phyloP scores from a whole-genome alignment of 1,140 invertebrate genomes.

The Drosophila nannoptera region DNA sequence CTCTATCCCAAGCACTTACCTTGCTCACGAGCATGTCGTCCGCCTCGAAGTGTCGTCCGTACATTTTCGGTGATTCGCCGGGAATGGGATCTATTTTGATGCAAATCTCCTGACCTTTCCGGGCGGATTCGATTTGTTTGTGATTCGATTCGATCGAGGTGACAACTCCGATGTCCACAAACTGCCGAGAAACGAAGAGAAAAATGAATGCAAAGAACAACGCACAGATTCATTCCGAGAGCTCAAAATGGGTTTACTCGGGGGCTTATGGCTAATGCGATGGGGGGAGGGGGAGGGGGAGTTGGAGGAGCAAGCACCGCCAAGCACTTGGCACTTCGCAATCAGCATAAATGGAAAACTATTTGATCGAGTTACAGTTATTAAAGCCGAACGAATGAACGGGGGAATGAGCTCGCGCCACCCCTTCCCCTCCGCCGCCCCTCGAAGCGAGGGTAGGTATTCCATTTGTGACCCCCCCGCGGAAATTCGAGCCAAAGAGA shows the following conservation, averaged over 20 bases:
- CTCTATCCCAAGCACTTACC: conserved; percentile 82
- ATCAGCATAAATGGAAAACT: no score
- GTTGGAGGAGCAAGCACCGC: no score
- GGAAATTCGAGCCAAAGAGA: no score
- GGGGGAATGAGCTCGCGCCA: no score
- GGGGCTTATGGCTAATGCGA: conserved; percentile 9
- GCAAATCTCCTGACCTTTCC: conserved; percentile 98
- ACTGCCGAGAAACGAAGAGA: conserved; percentile 83
- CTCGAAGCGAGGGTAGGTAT: no score
- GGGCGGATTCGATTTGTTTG: conserved; percentile 93
- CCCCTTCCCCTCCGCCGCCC: no score
- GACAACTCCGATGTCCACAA: conserved; percentile 95
- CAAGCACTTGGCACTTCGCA: no score
- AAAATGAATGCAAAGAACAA: neutral
- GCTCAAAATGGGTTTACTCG: neutral
- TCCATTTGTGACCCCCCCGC: no score
- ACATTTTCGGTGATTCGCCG: conserved; percentile 98
- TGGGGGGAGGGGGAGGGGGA: no score
- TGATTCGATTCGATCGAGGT: conserved; percentile 95
- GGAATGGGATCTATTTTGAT: conserved; percentile 98
- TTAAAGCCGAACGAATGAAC: no score
- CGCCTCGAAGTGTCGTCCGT: conserved; percentile 98
- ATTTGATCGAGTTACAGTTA: no score
- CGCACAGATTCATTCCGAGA: neutral
- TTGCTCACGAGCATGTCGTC: conserved; percentile 97